Conservation (phyloP, 2,113 vertebrate genomes). For the Hiodon tergisus region DNA sequence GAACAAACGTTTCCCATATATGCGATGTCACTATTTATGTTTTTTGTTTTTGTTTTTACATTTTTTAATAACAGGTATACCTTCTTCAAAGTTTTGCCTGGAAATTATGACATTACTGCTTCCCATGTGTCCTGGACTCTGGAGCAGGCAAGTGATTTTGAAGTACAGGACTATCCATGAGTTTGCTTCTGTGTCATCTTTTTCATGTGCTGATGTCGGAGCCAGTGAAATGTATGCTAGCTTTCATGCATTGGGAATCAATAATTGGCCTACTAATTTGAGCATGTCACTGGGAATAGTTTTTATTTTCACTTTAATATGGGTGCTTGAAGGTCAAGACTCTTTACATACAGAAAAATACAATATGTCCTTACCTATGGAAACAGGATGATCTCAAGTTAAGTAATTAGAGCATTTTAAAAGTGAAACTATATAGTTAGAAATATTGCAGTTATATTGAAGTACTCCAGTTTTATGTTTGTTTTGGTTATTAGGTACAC, state of each 20-base stretch:
- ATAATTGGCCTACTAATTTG: too few relatives aligned
- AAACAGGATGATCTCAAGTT: too few relatives aligned
- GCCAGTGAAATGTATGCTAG: background rate
- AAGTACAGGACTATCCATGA: background rate
- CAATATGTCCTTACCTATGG: too few relatives aligned
- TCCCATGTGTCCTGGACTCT: conserved; percentile 85
- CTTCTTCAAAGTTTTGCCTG: conserved; percentile 92
- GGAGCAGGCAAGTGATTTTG: conserved; percentile 70
- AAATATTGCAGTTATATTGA: too few relatives aligned
- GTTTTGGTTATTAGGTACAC: background rate
- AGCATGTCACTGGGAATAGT: too few relatives aligned
- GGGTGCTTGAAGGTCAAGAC: too few relatives aligned
- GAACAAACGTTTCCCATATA: background rate
- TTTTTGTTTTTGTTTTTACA: background rate
- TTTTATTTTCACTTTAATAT: too few relatives aligned
- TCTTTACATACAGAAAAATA: too few relatives aligned
- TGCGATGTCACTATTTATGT: background rate
- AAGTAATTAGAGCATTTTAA: too few relatives aligned
- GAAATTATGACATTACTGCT: conserved; percentile 85
- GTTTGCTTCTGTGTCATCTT: too few relatives aligned
- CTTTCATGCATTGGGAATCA: background rate
- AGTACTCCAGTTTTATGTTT: too few relatives aligned
- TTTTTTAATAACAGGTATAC: conserved; percentile 68
- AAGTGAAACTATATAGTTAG: too few relatives aligned
- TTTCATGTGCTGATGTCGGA: background rate